Conservation (phyloP, 1,140 invertebrate species). For the Stegodyphus dumicola region DNA sequence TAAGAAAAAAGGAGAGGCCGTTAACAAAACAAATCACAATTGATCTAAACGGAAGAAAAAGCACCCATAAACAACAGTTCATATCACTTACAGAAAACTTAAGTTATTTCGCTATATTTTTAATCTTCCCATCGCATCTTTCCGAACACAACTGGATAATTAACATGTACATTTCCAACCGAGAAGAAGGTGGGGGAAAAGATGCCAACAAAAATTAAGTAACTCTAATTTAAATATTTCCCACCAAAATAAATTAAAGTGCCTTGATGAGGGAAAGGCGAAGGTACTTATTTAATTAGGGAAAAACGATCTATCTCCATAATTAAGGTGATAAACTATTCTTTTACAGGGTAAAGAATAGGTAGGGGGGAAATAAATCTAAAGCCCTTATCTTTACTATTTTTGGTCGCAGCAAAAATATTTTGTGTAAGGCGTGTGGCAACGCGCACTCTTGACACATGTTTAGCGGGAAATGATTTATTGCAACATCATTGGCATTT, state of each 20-base stretch:
- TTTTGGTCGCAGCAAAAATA: neutral
- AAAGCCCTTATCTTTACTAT: neutral
- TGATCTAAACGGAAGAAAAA: no score
- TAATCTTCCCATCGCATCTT: no score
- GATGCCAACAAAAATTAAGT: neutral
- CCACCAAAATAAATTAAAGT: conserved; percentile 40
- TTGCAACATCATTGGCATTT: conserved; percentile 58
- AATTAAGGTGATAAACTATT: conserved; percentile 47
- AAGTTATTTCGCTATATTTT: no score
- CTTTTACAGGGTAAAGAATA: neutral
- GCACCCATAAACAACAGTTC: no score
- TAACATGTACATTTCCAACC: neutral
- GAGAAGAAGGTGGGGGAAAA: neutral
- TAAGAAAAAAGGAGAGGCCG: no score
- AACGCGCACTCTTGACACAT: conserved; percentile 35
- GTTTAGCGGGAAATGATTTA: conserved; percentile 55
- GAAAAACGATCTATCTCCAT: conserved; percentile 46
- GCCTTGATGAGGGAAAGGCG: no score
- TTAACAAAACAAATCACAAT: no score
- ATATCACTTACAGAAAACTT: no score
- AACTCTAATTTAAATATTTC: conserved; percentile 53
- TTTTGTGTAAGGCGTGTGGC: neutral
- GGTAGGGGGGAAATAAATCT: neutral
- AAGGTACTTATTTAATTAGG: conserved; percentile 47
- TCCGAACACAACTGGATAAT: neutral